Evolutionary conservation across 2,888 invertebrate species (phyloP).

Genomic region (Aromia moschata): DNA sequence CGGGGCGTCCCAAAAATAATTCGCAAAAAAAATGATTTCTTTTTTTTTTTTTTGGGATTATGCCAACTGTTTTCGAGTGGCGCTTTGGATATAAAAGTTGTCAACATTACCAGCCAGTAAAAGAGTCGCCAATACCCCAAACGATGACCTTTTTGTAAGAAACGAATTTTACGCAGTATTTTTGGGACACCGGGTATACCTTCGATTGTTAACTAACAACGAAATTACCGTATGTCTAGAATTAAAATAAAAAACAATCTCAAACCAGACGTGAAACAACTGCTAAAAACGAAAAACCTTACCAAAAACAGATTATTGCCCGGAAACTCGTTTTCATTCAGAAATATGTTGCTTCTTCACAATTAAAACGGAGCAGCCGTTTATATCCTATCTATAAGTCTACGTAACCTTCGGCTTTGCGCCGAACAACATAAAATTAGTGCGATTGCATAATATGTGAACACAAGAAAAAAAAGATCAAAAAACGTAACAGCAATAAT

Average conservation of each 20-base stretch:
- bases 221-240: too few species aligned
- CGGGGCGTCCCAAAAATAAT: neutral
- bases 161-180: too few species aligned
- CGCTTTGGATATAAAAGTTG: too few species aligned
- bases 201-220: too few species aligned
- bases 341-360: constrained; percentile 18
- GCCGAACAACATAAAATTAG: neutral
- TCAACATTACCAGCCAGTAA: too few species aligned
- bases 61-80: too few species aligned
- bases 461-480: neutral
- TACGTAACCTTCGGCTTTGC: too few species aligned
- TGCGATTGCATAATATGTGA: neutral
- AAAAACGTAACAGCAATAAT: constrained; percentile 4
- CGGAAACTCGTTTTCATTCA: constrained; percentile 15
- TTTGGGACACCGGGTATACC: too few species aligned
- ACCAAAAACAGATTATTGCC: constrained; percentile 2
- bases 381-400: too few species aligned
- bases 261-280: constrained; percentile 3
- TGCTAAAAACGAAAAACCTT: neutral
- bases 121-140: too few species aligned
- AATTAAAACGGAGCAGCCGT: constrained; percentile 14
- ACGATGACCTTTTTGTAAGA: too few species aligned
- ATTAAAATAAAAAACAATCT: neutral
- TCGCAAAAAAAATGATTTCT: neutral
- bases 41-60: neutral